A percentile compares a stretch with the other conserved stretches of the same genome.
These are phyloP conservation scores for Nanorana parkeri DNA, from an alignment of 2,113 vertebrate genomes.

Conservation along the genomic window DNA sequence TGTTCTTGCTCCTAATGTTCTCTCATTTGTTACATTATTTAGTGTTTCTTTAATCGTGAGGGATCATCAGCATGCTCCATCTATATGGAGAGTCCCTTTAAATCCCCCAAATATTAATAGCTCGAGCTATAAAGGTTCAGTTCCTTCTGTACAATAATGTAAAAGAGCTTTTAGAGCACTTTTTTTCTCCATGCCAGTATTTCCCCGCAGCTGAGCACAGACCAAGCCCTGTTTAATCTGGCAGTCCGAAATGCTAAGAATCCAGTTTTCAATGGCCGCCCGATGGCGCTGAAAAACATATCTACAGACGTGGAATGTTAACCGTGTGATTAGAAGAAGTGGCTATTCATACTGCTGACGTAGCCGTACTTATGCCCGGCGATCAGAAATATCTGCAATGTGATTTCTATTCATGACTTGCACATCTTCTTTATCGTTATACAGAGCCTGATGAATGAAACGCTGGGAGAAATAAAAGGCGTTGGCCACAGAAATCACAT, in stretches of 20 bases:
- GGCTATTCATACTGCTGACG: background rate
- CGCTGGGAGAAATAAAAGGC: too few species aligned
- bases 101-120: background rate
- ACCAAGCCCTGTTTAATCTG: constrained; percentile 14
- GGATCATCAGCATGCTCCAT: too few species aligned
- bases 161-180: background rate
- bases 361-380: background rate
- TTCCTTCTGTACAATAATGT: background rate
- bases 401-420: too few species aligned
- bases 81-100: too few species aligned
- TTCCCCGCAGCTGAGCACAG: background rate
- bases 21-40: too few species aligned
- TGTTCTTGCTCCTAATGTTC: too few species aligned
- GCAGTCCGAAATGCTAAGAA: background rate
- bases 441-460: too few species aligned
- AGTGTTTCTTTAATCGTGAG: too few species aligned
- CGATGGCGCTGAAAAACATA: background rate
- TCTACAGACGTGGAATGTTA: background rate
- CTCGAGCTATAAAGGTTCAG: background rate
- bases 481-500: too few species aligned
- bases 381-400: background rate
- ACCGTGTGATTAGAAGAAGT: background rate
- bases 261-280: constrained; percentile 8
- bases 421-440: too few species aligned
- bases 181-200: background rate